Conservation (phyloP, 2,797 vertebrate species). For the Esox masquinongy region DNA sequence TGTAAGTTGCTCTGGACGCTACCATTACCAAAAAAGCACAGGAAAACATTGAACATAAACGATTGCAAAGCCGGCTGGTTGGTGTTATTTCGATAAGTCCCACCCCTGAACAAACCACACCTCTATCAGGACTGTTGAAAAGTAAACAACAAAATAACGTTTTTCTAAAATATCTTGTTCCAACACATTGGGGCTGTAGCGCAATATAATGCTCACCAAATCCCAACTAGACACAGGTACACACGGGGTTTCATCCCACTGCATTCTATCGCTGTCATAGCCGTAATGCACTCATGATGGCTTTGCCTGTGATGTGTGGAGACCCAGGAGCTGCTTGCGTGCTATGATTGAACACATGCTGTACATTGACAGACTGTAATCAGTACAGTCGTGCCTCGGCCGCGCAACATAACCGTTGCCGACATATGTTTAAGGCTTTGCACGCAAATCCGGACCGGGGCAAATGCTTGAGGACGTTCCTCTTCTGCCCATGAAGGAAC, state of each 20-base stretch:
- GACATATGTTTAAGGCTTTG: not conserved
- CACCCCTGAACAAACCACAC: too few relatives aligned
- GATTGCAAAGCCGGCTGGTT: too few relatives aligned
- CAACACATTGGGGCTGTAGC: too few relatives aligned
- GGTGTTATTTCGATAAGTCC: too few relatives aligned
- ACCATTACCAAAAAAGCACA: too few relatives aligned
- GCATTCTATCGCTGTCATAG: not conserved
- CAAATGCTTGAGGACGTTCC: not conserved
- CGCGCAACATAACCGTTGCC: not conserved
- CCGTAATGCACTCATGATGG: not conserved
- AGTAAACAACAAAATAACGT: too few relatives aligned
- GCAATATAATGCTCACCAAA: not conserved
- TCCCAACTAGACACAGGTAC: not conserved
- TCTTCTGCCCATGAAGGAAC: not conserved
- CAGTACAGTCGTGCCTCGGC: not conserved
- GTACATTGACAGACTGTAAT: not conserved
- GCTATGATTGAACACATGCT: not conserved
- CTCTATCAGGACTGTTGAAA: too few relatives aligned
- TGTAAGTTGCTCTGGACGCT: too few relatives aligned
- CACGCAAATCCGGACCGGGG: not conserved
- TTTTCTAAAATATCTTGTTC: too few relatives aligned
- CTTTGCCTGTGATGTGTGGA: not conserved
- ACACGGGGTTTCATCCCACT: not conserved
- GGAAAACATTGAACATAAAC: too few relatives aligned
- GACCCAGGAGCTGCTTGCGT: not conserved